Base-by-base conservation (phyloP, 1,140 invertebrate species). In the Drosophila nannoptera region DNA sequence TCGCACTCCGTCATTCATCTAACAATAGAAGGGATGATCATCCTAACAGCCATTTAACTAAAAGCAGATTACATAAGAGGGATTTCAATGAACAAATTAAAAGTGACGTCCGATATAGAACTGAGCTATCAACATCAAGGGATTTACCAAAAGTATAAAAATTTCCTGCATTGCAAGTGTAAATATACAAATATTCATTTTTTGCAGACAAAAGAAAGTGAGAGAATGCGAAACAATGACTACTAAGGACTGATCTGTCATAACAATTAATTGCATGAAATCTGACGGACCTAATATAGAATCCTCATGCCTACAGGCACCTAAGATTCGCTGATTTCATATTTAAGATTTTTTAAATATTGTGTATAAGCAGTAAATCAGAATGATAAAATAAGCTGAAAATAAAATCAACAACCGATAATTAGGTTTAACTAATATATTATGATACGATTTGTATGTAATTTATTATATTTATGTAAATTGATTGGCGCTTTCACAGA, bases 401-500 rank as follows among this genome's bases (percentile, higher is more conserved):
- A 73, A 73, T 69, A 69, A 73, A 87, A 49, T 70, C 50, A 87
- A 75, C 76, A 83, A 75, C 69, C 62, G 76, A 70, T 73, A 84
- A 75, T 52, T 86, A 86, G 81, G 69, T 74, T 84, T 73, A 83
- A 80, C 61, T 52, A 86, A 70, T 72, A 75, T 71, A 70, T 46
- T 75, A 80, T 63, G 64, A 86, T 81, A 87, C 71, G 61, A 81
- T 81, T 87, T 87, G 81, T 84, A 87, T 81, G 78, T 87, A 87
- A 84, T 81, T 87, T 87, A 87, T 70, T 75, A 84, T 87, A 78
- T 80, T 80, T 83, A 84, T 83, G 84, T 73, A 87, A 83, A 87
- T 75, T 71, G 69, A 87, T 87, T 77, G 77, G 82, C 82, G 72
- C 80, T 77, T 77, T 78, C 63, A 82, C 77, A 77, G 67, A 82